Evolutionary conservation across 1,140 invertebrate genomes (phyloP).

Genomic region (Tetramorium simillimum): DNA sequence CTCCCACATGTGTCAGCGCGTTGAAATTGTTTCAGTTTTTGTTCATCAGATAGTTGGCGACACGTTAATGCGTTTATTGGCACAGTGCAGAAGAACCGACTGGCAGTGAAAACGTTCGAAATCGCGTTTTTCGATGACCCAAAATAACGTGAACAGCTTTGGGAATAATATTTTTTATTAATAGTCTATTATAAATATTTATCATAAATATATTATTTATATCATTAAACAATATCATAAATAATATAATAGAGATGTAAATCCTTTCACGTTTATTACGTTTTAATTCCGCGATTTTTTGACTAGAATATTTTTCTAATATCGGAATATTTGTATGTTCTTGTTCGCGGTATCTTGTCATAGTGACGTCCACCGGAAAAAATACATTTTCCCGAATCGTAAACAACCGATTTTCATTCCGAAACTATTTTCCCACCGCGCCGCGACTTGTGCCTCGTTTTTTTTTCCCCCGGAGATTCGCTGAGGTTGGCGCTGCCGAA

Average conservation of each 20-base stretch:
- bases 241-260: not conserved
- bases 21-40: slow-evolving; percentile 26
- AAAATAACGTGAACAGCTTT: not conserved
- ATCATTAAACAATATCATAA: not conserved
- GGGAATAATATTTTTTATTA: not conserved
- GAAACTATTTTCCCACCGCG: slow-evolving; percentile 41
- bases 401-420: slow-evolving; percentile 45
- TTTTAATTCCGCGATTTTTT: not conserved
- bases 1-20: not conserved
- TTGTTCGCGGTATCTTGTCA: not conserved
- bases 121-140: not conserved
- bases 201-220: too few species aligned
- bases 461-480: slow-evolving; percentile 16
- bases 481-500: slow-evolving; percentile 33
- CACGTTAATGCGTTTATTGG: not conserved
- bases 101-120: not conserved
- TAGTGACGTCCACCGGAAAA: not conserved
- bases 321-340: not conserved
- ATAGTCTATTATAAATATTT: too few species aligned
- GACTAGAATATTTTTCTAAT: not conserved
- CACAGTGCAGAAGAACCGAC: not conserved
- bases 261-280: not conserved
- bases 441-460: slow-evolving; percentile 31
- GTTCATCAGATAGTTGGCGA: not conserved
- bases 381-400: slow-evolving; percentile 1